Conservation (phyloP, 2,888 invertebrate species). For the Drosophila infuscata region DNA sequence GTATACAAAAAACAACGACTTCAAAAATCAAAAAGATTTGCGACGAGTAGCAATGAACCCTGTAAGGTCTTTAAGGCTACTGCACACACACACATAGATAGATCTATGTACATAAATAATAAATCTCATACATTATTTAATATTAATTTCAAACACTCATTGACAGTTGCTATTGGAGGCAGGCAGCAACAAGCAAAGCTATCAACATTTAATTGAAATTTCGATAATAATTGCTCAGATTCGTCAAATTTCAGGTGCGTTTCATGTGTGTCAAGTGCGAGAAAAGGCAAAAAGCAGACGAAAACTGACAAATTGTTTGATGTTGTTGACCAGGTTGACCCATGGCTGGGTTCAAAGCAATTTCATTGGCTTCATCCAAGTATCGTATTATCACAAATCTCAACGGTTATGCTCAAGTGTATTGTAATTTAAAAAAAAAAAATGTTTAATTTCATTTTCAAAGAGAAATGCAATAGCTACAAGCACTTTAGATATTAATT, state of each 20-base stretch:
- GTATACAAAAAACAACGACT: slow-evolving; percentile 10
- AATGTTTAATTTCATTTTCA: neutral
- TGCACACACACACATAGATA: slow-evolving; percentile 26
- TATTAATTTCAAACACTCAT: slow-evolving; percentile 49
- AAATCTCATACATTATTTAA: slow-evolving; percentile 64
- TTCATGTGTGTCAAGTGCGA: slow-evolving; percentile 50
- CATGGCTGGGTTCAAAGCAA: slow-evolving; percentile 24
- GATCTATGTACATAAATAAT: slow-evolving; percentile 18
- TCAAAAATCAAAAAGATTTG: slow-evolving; percentile 46
- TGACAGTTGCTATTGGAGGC: slow-evolving; percentile 28
- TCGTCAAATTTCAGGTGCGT: slow-evolving; percentile 40
- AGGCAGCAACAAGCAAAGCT: slow-evolving; percentile 11
- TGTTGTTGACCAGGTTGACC: slow-evolving; percentile 28
- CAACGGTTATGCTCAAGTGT: neutral
- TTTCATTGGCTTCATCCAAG: slow-evolving; percentile 5
- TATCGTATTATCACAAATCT: neutral
- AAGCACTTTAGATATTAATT: neutral
- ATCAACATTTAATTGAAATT: slow-evolving; percentile 35
- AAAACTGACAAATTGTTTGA: neutral
- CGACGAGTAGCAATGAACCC: slow-evolving; percentile 78
- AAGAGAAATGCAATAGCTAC: neutral
- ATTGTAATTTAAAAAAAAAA: neutral
- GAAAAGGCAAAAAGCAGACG: neutral
- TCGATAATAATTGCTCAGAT: slow-evolving; percentile 29
- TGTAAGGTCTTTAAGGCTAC: slow-evolving; percentile 69